These are phyloP conservation scores for Halocynthia roretzi DNA, from an alignment of 23 tunicate species.

Conservation along the genomic window DNA sequence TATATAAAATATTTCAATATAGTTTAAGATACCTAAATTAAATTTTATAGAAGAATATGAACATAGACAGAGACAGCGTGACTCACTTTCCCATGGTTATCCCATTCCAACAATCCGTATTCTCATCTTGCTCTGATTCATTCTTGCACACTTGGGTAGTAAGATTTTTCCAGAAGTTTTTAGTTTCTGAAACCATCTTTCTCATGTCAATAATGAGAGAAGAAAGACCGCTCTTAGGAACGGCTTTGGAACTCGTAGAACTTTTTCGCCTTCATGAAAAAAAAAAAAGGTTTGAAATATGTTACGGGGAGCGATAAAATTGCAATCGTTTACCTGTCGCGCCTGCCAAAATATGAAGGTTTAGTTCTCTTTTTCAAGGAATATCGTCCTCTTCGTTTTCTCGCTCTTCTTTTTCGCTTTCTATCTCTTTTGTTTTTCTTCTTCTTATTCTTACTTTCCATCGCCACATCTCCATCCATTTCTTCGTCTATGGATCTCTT, in stretches of 20 bases:
- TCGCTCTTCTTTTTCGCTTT: not conserved
- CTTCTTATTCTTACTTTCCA: not conserved
- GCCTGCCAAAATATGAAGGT: no score
- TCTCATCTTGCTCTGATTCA: not conserved
- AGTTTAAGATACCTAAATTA: no score
- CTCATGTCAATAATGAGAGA: slow-evolving; percentile 14
- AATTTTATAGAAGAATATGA: no score
- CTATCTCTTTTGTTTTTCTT: not conserved
- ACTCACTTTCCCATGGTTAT: slow-evolving; percentile 9
- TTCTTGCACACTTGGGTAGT: slow-evolving; percentile 20
- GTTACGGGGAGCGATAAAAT: no score
- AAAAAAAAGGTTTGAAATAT: no score
- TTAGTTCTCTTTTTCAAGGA: no score
- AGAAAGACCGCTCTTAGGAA: not conserved
- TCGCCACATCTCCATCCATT: not conserved
- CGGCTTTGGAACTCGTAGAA: no score
- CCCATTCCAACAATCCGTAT: slow-evolving; percentile 49
- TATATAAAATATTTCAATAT: no score
- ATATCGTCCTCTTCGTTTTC: not conserved
- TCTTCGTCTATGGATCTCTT: not conserved
- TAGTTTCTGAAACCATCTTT: not conserved
- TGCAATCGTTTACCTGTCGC: no score
- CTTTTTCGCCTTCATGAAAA: no score
- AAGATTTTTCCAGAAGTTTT: slow-evolving; percentile 19
- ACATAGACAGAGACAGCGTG: no score